These are phyloP conservation scores for Plutomurus gul DNA, from an alignment of 1,140 invertebrate genomes.

Conservation along the genomic window DNA sequence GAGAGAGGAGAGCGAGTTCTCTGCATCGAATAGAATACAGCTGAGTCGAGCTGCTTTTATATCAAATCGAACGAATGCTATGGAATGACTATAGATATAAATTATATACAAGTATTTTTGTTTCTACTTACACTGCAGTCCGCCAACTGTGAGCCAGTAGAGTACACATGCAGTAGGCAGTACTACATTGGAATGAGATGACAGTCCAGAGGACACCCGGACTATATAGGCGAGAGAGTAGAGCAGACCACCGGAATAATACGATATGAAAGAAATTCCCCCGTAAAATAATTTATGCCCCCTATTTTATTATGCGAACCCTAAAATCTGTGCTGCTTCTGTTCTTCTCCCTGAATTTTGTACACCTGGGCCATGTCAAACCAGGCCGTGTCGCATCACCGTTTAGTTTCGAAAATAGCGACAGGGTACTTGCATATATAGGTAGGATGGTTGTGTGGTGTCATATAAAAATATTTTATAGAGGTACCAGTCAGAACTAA, in stretches of 20 bases:
- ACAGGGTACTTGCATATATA: not conserved
- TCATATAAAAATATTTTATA: too few relatives aligned
- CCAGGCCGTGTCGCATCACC: constrained; percentile 36
- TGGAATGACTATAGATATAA: too few relatives aligned
- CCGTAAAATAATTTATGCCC: constrained; percentile 54
- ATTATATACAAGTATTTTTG: too few relatives aligned
- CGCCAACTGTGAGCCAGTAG: too few relatives aligned
- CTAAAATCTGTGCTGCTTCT: constrained; percentile 46
- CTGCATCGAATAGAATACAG: too few relatives aligned
- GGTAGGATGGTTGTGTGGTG: too few relatives aligned
- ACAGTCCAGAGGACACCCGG: constrained; percentile 22
- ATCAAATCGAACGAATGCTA: too few relatives aligned
- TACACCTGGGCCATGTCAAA: constrained; percentile 43
- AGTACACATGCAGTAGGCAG: not conserved
- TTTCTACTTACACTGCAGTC: too few relatives aligned
- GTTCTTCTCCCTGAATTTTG: constrained; percentile 35
- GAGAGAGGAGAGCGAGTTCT: not conserved
- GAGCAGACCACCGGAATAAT: constrained; percentile 48
- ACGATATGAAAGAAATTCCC: constrained; percentile 44
- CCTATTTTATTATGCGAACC: constrained; percentile 53
- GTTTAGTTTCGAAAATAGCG: constrained; percentile 3
- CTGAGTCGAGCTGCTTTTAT: too few relatives aligned
- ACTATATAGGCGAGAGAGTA: constrained; percentile 2
- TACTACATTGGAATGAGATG: not conserved
- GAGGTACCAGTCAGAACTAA: too few relatives aligned